Percentiles rank a stretch among this genome's conserved stretches.
Evolutionary conservation across 2,797 vertebrate genomes (phyloP).

Genomic region (Zenarchopterus dispar): DNA sequence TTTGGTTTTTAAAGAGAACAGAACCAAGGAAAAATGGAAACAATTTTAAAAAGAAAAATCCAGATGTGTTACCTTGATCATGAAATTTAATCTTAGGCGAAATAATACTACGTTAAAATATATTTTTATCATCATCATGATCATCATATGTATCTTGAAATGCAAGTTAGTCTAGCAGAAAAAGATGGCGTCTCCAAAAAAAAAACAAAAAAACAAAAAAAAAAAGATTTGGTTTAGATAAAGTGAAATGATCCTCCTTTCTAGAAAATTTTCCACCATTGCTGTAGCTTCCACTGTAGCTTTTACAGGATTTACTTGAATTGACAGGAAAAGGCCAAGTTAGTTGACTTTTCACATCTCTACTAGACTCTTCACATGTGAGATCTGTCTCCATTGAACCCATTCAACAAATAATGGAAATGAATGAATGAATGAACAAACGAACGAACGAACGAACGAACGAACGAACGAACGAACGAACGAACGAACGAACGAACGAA

Average conservation of each 20-base stretch:
- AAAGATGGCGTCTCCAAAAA: neutral
- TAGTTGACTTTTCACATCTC: neutral
- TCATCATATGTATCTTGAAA: conserved; percentile 5
- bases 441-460: no score
- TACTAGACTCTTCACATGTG: neutral
- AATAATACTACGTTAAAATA: no score
- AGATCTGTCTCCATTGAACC: neutral
- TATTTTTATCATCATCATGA: conserved; percentile 1
- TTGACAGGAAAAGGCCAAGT: neutral
- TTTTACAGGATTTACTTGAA: no score
- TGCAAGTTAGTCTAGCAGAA: conserved; percentile 29
- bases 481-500: no score
- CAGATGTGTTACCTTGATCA: neutral
- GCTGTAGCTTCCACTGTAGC: no score
- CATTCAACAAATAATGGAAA: no score
- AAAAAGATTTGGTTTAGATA: neutral
- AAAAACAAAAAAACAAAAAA: no score
- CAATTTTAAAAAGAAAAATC: neutral
- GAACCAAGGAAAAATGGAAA: no score
- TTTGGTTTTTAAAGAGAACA: neutral
- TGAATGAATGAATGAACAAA: no score
- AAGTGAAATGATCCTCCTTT: neutral
- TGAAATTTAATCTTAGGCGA: no score
- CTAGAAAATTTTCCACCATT: neutral
- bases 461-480: no score